Evolutionary conservation across 2,888 invertebrate genomes (phyloP).

Genomic region (Liopterus haemorrhoidalis): DNA sequence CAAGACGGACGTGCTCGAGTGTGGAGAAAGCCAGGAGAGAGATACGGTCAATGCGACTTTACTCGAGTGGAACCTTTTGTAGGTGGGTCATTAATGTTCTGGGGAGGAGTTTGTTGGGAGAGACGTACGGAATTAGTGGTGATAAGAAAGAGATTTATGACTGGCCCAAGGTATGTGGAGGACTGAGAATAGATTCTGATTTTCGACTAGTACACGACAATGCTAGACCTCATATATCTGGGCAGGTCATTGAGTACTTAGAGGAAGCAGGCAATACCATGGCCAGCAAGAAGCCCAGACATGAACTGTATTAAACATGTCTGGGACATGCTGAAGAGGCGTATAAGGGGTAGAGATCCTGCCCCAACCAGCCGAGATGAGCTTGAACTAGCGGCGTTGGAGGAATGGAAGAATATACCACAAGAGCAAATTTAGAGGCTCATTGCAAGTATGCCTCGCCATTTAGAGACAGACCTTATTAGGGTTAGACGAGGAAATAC

Average conservation of each 20-base stretch:
- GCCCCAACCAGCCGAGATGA: too few relatives aligned
- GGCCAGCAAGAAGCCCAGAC: background rate
- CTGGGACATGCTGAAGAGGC: background rate
- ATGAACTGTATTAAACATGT: background rate
- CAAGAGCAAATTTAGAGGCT: too few relatives aligned
- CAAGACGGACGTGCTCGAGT: background rate
- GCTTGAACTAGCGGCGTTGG: background rate
- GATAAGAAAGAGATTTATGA: background rate
- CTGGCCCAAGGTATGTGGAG: background rate
- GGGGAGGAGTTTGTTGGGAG: background rate
- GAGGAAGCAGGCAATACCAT: background rate
- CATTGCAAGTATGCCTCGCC: background rate
- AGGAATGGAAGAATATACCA: too few relatives aligned
- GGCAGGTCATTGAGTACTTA: too few relatives aligned
- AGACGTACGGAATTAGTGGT: background rate
- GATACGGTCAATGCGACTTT: background rate
- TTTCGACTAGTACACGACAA: too few relatives aligned
- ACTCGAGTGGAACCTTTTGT: background rate
- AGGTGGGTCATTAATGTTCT: background rate
- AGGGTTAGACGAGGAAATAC: constrained; percentile 1
- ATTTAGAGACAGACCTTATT: background rate
- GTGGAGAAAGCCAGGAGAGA: background rate
- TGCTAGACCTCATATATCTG: too few relatives aligned
- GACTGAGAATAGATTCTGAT: too few relatives aligned
- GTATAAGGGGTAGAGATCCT: background rate